These are phyloP conservation scores for Centropristis striata DNA, from an alignment of 2,113 vertebrate genomes.

Conservation along the genomic window DNA sequence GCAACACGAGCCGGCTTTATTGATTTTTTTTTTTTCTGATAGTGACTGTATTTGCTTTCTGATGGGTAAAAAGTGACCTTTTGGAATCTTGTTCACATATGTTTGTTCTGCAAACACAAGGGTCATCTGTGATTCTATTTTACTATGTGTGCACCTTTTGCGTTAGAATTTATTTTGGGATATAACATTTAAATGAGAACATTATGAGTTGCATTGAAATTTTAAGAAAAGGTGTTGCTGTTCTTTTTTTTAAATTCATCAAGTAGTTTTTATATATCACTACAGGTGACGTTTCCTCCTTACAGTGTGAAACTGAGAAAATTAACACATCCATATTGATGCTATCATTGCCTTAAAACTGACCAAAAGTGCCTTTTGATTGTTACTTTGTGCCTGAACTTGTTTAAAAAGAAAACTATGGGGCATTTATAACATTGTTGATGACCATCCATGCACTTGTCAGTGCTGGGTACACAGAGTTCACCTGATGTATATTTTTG, in stretches of 20 bases:
- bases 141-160: constrained; percentile 51
- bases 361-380: constrained; percentile 55
- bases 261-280: not conserved
- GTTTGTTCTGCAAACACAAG: constrained; percentile 17
- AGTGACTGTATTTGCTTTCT: constrained; percentile 44
- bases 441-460: not conserved
- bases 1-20: constrained; percentile 12
- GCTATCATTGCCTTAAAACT: constrained; percentile 14
- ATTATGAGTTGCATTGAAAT: not conserved
- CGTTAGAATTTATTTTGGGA: constrained; percentile 12
- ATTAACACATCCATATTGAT: not conserved
- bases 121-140: constrained; percentile 16
- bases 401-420: constrained; percentile 21
- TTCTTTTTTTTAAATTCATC: not conserved
- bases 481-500: not conserved
- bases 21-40: constrained; percentile 15
- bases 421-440: constrained; percentile 21
- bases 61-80: constrained; percentile 40
- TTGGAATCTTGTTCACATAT: constrained; percentile 43
- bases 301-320: constrained; percentile 5
- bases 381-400: constrained; percentile 4
- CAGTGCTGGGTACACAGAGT: not conserved
- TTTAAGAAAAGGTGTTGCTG: not conserved
- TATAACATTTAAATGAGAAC: not conserved
- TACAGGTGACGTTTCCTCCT: not conserved